Percentiles rank a stretch among this genome's conserved stretches.
These are phyloP conservation scores for Chouioia cunea DNA, from an alignment of 2,888 invertebrate genomes.

Conservation along the genomic window DNA sequence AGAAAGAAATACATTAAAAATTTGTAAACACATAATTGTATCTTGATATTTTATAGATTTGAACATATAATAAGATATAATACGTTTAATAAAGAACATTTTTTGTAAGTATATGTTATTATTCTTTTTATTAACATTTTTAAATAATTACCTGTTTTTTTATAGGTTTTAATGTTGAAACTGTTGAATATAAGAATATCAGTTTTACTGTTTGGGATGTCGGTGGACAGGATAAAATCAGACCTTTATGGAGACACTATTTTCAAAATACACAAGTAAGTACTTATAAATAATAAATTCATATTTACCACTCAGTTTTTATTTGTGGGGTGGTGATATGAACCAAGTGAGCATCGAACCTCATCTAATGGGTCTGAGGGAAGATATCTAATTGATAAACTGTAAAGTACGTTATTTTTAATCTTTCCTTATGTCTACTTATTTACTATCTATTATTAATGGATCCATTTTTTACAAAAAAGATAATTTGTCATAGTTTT, in stretches of 20 bases:
- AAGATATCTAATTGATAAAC: too few relatives aligned
- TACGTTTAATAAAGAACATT: background rate
- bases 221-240: conserved; percentile 97
- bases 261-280: conserved; percentile 96
- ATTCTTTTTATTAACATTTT: background rate
- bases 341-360: too few relatives aligned
- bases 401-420: too few relatives aligned
- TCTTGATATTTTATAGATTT: too few relatives aligned
- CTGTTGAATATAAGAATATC: conserved; percentile 99
- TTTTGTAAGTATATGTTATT: background rate
- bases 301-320: too few relatives aligned
- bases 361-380: too few relatives aligned
- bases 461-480: conserved; percentile 13
- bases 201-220: conserved; percentile 99
- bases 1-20: too few relatives aligned
- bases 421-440: conserved; percentile 4
- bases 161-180: conserved; percentile 96
- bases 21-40: too few relatives aligned
- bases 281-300: background rate
- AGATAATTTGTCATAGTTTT: too few relatives aligned
- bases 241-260: conserved; percentile 97
- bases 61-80: background rate
- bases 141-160: conserved; percentile 47
- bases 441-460: conserved; percentile 17
- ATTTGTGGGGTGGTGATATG: too few relatives aligned